Conservation (phyloP, 2,888 invertebrate genomes). For the Himalopsyche anomala region DNA sequence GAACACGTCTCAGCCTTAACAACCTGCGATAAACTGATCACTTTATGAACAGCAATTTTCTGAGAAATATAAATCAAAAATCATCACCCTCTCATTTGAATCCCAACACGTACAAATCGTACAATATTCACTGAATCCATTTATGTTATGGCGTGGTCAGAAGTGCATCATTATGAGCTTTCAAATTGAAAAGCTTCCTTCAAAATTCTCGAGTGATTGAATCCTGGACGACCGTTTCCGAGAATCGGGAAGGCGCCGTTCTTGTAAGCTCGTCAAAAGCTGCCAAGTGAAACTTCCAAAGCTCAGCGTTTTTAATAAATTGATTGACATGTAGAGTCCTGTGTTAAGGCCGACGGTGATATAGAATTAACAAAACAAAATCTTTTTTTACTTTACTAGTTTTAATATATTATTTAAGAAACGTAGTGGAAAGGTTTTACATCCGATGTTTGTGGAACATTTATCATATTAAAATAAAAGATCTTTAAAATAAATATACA, state of each 20-base stretch:
- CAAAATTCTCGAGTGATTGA: constrained; percentile 28
- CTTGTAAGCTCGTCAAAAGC: constrained; percentile 48
- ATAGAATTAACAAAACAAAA: neutral
- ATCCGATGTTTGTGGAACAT: no score
- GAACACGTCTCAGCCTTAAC: neutral
- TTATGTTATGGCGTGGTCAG: neutral
- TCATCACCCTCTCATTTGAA: constrained; percentile 30
- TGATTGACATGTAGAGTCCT: constrained; percentile 56
- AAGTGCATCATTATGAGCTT: constrained; percentile 31
- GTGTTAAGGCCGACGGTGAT: constrained; percentile 13
- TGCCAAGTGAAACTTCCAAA: constrained; percentile 50
- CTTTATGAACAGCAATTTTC: constrained; percentile 3
- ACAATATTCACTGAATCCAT: constrained; percentile 16
- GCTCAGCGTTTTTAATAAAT: constrained; percentile 44
- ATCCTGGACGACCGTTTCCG: constrained; percentile 44
- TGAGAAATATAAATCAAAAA: constrained; percentile 40
- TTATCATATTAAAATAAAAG: no score
- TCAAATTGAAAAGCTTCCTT: constrained; percentile 21
- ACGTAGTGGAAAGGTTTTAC: no score
- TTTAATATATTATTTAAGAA: no score
- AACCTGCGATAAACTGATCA: neutral
- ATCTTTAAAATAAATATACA: no score
- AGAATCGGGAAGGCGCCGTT: constrained; percentile 52
- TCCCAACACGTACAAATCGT: constrained; percentile 17
- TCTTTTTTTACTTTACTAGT: no score